Evolutionary conservation across 2,113 vertebrate species (phyloP).

Genomic region (Brienomyrus longianalis): DNA sequence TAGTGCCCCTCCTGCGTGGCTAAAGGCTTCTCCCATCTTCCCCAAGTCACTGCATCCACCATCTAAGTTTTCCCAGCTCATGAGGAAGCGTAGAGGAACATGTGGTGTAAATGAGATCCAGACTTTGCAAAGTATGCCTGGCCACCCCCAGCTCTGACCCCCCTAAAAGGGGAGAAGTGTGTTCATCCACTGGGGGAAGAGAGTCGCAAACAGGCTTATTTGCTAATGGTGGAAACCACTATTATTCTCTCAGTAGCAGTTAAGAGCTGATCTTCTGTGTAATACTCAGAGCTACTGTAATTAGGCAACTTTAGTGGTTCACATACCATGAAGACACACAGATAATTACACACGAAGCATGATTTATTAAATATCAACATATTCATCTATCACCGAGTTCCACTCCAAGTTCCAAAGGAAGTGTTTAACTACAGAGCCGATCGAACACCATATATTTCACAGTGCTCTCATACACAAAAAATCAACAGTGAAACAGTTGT

Average conservation of each 20-base stretch:
- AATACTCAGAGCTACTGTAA: background rate
- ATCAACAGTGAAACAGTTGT: background rate
- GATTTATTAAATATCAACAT: conserved; percentile 3
- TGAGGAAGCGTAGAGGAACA: conserved; percentile 67
- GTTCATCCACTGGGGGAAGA: conserved; percentile 54
- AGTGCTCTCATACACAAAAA: background rate
- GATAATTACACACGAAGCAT: background rate
- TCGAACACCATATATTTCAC: background rate
- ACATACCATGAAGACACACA: background rate
- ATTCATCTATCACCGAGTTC: background rate
- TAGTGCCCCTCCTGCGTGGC: conserved; percentile 9
- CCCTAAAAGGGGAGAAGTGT: conserved; percentile 44
- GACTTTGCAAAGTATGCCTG: conserved; percentile 57
- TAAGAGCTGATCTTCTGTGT: background rate
- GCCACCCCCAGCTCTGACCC: conserved; percentile 57
- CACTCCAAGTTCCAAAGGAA: background rate
- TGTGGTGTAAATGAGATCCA: conserved; percentile 94
- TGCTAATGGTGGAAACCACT: conserved; percentile 40
- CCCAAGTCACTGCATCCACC: conserved; percentile 51
- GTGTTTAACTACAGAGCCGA: background rate
- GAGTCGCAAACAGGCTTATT: conserved; percentile 25
- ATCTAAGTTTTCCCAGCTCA: conserved; percentile 61
- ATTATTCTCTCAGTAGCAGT: conserved; percentile 31
- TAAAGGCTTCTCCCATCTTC: background rate
- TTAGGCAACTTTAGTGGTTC: background rate